These are phyloP conservation scores for Malacosoma neustria DNA, from an alignment of 2,888 invertebrate genomes.

Conservation along the genomic window DNA sequence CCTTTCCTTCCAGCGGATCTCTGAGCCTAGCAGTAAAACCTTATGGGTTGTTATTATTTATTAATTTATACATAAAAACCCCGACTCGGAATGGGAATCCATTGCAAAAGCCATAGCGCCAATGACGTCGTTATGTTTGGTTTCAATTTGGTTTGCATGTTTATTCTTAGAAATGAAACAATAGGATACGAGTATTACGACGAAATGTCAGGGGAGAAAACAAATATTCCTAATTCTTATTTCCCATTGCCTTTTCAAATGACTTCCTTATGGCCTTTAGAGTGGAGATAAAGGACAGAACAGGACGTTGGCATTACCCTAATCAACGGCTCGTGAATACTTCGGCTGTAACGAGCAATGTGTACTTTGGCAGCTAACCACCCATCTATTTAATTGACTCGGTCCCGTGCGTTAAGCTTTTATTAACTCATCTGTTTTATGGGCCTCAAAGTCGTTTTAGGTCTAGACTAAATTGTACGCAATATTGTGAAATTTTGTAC, in stretches of 20 bases:
- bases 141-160: too few relatives aligned
- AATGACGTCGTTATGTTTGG: too few relatives aligned
- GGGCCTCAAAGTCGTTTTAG: constrained; percentile 35
- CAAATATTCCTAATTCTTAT: not conserved
- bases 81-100: too few relatives aligned
- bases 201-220: not conserved
- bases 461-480: too few relatives aligned
- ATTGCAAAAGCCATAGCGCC: too few relatives aligned
- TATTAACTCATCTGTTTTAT: constrained; percentile 56
- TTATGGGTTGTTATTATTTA: too few relatives aligned
- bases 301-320: constrained; percentile 26
- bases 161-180: too few relatives aligned
- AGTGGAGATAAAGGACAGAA: constrained; percentile 1
- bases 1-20: too few relatives aligned
- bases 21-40: too few relatives aligned
- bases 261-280: constrained; percentile 3
- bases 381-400: constrained; percentile 50
- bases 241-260: not conserved
- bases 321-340: constrained; percentile 30
- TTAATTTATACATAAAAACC: too few relatives aligned
- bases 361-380: constrained; percentile 17
- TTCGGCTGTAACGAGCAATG: constrained; percentile 29
- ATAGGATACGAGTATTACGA: too few relatives aligned
- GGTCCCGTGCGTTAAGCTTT: constrained; percentile 18
- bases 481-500: too few relatives aligned